A percentile compares a stretch with the other conserved stretches of the same genome.
Evolutionary conservation across 2,888 invertebrate genomes (phyloP).

Genomic region (Tuberolachnus salignus): DNA sequence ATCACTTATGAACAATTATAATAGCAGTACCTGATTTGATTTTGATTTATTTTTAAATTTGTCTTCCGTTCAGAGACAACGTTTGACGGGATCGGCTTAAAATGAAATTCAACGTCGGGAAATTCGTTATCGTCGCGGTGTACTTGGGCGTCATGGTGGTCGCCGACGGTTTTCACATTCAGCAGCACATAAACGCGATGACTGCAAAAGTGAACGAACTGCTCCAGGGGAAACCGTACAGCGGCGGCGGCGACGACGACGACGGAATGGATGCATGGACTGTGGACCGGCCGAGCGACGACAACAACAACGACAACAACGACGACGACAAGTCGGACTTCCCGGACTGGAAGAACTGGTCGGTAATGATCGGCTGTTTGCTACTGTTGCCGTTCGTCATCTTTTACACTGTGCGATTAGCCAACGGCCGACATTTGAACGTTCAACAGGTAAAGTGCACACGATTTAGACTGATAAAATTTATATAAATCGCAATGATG

Average conservation of each 20-base stretch:
- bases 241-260: too few species aligned
- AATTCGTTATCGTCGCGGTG: not conserved
- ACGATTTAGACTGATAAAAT: too few species aligned
- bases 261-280: too few species aligned
- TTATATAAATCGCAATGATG: too few species aligned
- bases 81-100: not conserved
- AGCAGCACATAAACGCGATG: too few species aligned
- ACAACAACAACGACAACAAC: not conserved
- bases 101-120: conserved; percentile 18
- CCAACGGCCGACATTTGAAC: not conserved
- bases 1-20: not conserved
- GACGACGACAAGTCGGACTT: too few species aligned
- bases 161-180: not conserved
- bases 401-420: not conserved
- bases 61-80: too few species aligned
- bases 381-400: conserved; percentile 7
- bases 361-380: conserved; percentile 5
- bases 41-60: not conserved
- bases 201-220: too few species aligned
- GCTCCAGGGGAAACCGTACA: too few species aligned
- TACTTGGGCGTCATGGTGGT: not conserved
- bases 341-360: not conserved
- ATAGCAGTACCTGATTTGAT: too few species aligned
- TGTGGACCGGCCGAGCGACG: too few species aligned
- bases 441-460: too few species aligned